Evolutionary conservation across 2,797 vertebrate species (phyloP), one percentile per base, ranked within the genome.

Genomic region (Premnoplex brunnescens): DNA sequence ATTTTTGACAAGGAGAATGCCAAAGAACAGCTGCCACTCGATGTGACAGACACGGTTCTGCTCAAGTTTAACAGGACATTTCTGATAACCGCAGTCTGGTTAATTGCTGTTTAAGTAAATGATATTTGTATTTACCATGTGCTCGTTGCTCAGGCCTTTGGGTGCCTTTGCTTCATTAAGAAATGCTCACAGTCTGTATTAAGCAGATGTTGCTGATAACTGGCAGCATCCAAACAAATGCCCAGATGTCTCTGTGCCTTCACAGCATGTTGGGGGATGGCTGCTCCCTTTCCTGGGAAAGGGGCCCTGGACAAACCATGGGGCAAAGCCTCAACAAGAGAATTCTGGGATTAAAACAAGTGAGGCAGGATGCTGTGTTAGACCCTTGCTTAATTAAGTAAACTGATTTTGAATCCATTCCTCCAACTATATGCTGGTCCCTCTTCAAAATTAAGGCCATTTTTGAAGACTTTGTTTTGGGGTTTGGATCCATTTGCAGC

Each of bases 161-260:
- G 91, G 95, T 93, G 41, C 82, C 37, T 88, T 97, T 93, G 58
- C 82, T 93, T 90, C 88, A 84, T 95, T 96, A 96, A 93, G 88
- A 76, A 89, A 59, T 79, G 41, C 91, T 94, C 82, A 22, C 68
- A 96, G 28, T 69, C 78, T 83, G 72, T 78, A 74, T 91, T 69
- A 85, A 84, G 14, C 95, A 97, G 95, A 95, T 97, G 95, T 89
- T 96, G 82, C 80, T 88, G 89, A 75, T 91, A 83, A 74, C 36
- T 59, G 88, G 66, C 82, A 81, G 82, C 91, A 86, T 73, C 73
- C 88, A 90, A 32, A 63, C 69, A 73, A 58, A 76, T 76, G 48
- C 48, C 14, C 15, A 36, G 73, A 67, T 39, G 58, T 39, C 84
- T 39, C 39, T 0, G 10, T 41, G 41, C 3, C 4, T 78, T 84